Conservation (phyloP, 2,797 vertebrate species). For the Phrynocephalus forsythii region DNA sequence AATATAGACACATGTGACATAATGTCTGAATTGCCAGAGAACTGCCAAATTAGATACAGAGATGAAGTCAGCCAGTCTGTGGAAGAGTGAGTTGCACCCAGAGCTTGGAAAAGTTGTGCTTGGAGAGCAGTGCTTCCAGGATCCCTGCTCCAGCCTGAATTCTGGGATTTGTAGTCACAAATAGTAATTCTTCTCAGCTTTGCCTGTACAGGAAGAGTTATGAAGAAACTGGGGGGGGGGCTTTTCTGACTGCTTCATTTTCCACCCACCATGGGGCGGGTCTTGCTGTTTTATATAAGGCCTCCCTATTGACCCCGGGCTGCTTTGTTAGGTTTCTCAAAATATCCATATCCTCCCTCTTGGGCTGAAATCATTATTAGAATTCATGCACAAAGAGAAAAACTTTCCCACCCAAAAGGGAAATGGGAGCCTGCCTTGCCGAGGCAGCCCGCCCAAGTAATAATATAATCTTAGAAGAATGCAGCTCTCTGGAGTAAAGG, state of each 20-base stretch:
- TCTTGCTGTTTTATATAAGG: constrained; percentile 42
- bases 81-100: not conserved
- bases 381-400: constrained; percentile 69
- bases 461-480: constrained; percentile 83
- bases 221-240: not conserved
- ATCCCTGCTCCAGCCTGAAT: no score
- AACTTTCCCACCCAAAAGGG: constrained; percentile 81
- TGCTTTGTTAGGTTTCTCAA: constrained; percentile 30
- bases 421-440: constrained; percentile 74
- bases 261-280: no score
- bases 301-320: not conserved
- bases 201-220: not conserved
- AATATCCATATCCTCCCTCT: constrained; percentile 51
- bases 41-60: not conserved
- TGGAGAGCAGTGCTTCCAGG: no score
- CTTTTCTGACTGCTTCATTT: not conserved
- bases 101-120: no score
- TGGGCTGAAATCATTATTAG: constrained; percentile 72
- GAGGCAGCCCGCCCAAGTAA: constrained; percentile 75
- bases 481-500: constrained; percentile 76
- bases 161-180: no score
- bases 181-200: no score
- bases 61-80: not conserved
- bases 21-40: not conserved
- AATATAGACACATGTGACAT: not conserved